Evolutionary conservation across 2,797 vertebrate species (phyloP), one percentile per base, ranked within the genome.

Genomic region (Acanthornis magna): DNA sequence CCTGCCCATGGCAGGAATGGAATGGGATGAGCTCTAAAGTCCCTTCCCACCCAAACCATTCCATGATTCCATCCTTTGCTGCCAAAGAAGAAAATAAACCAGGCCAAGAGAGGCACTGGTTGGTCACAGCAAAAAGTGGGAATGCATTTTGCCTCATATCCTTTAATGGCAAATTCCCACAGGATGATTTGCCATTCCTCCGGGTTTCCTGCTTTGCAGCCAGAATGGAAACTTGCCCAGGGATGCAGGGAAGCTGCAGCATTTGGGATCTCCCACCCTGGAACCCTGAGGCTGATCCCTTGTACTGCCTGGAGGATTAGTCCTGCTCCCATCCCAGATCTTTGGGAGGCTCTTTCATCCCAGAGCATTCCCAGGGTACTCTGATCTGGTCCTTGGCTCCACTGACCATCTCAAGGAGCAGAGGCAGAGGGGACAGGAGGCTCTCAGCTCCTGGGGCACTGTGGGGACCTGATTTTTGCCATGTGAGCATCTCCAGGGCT

Each of bases 211-310:
- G 7, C 55, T 79, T 14, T 47, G 18, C 54, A 71, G 12, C 6
- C 43, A 13, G 43, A 22, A 50, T 42, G n/a, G 15, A 62, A 53
- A 15, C 15, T 2, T 0, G 0, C 11, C 12, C 3, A 2, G 47
- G 25, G 54, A 7, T 15, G 20, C 2, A 3, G 48, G 54, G 54
- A 47, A 51, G 72, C 58, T 34, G 40, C 72, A 50, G 32, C 13
- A 47, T 29, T 34, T 38, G 63, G 58, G 26, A 73, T 25, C 2
- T 43, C 14, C 43, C 26, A 4, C n/a, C 8, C 67, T 34, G 58
- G 26, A n/a, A 4, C 38, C 5, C 16, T 1, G 34, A 4, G 42
- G 47, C 18, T 16, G 12, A 7, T 15, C 15, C 55, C 29, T 47
- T 11, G 15, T 13, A 5, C 36, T 19, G 17, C 60, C 60, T 4